Percentiles rank a stretch among this genome's conserved stretches.
phyloP scores from a whole-genome alignment of 2,888 invertebrate genomes.

The Cosmia trapezina region DNA sequence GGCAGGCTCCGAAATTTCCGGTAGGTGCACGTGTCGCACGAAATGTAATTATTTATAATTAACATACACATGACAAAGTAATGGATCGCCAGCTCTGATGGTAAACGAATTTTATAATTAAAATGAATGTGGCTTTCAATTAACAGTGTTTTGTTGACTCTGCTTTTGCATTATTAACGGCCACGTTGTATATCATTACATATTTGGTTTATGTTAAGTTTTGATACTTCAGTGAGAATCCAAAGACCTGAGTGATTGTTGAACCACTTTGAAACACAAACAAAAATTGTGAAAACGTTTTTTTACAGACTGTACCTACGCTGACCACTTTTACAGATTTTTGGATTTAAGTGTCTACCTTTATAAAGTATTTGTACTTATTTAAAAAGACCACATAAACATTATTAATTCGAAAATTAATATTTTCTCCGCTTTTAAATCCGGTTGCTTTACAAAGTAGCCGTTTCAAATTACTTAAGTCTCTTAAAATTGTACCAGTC shows the following conservation, averaged over 20 bases:
- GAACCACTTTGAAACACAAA: background rate
- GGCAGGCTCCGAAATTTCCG: background rate
- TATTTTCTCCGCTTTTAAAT: background rate
- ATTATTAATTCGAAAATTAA: background rate
- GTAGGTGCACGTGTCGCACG: background rate
- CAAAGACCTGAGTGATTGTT: background rate
- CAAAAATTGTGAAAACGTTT: background rate
- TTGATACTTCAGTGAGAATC: background rate
- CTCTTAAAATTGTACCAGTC: too few relatives aligned
- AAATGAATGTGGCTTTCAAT: background rate
- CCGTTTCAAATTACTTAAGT: too few relatives aligned
- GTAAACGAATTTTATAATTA: conserved; percentile 2
- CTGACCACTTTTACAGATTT: background rate
- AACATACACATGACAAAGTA: conserved; percentile 18
- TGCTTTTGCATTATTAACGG: background rate
- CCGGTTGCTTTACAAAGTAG: background rate
- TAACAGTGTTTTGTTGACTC: background rate
- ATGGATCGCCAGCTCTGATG: background rate
- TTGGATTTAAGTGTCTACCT: background rate
- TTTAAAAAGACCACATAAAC: background rate
- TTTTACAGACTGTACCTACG: background rate
- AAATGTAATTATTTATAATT: conserved; percentile 19
- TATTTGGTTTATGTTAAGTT: background rate
- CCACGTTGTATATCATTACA: background rate
- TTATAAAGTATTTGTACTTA: background rate